Evolutionary conservation across 2,888 invertebrate genomes (phyloP), one percentile per base, ranked within the genome.

Genomic region (Pasiphila rectangulata): DNA sequence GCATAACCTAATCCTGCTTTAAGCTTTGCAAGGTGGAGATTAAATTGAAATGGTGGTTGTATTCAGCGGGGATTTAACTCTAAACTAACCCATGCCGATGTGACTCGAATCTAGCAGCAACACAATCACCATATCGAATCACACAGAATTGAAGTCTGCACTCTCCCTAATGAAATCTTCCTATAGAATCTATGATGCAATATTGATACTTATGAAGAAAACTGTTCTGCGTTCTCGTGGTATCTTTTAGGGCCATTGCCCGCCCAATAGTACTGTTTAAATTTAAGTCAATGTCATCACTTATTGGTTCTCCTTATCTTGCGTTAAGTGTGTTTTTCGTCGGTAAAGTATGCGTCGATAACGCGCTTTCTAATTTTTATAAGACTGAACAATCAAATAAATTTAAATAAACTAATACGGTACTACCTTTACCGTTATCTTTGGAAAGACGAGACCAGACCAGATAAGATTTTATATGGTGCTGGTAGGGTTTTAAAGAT

Each of bases 361-460:
- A 29, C 32, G 12, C 42, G 20, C 47, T 54, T 54, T 50, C 50
- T 41, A 51, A 51, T 50, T 47, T 38, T 16, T 41, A 42, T 21
- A 42, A 30, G 20, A 19, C 46, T 34, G 19, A 38, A 30, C 42
- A 39, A 42, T 41, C 44, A 37, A 10, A 37, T 25, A 32, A 35
- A 34, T 15, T 38, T 19, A 13, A 27, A 27, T 29, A n/a, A 21
- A 39, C 15, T 16, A 25, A 25, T 23, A 15, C 10, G 12, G 24
- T 9, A 6, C 16, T n/a, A 10, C 5, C 27, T 32, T 17, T n/a
- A n/a, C n/a, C n/a, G n/a, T n/a, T n/a, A n/a, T n/a, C n/a, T n/a
- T n/a, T n/a, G n/a, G n/a, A n/a, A n/a, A n/a, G n/a, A n/a, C n/a
- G n/a, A n/a, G n/a, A n/a, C n/a, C n/a, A n/a, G n/a, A n/a, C n/a